Conservation (phyloP, 2,888 invertebrate species). For the Pristionchus mayeri region DNA sequence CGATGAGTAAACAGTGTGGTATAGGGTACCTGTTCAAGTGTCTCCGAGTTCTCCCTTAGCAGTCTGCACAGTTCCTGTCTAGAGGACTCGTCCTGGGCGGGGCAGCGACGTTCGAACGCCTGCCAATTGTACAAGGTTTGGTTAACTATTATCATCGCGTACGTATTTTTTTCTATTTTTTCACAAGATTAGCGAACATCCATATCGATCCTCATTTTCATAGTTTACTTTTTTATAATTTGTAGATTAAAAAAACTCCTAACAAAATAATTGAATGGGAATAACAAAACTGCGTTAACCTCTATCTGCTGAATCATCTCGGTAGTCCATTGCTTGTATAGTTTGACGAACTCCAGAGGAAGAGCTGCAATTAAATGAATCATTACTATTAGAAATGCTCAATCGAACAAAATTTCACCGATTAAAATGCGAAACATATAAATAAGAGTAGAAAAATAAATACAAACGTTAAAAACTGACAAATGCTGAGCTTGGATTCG, state of each 20-base stretch:
- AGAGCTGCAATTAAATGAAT: slow-evolving; percentile 52
- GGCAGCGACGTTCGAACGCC: slow-evolving; percentile 53
- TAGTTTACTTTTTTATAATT: too few species aligned
- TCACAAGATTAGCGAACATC: too few species aligned
- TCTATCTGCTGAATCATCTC: slow-evolving; percentile 56
- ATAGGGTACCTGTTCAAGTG: slow-evolving; percentile 58
- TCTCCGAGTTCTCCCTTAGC: slow-evolving; percentile 60
- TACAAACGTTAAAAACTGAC: background rate
- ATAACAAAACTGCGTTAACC: background rate
- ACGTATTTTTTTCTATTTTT: too few species aligned
- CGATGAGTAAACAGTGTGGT: background rate
- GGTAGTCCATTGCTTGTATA: slow-evolving; percentile 63
- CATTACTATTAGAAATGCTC: background rate
- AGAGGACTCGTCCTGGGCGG: slow-evolving; percentile 49
- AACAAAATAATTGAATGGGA: background rate
- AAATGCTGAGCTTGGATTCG: slow-evolving; percentile 68
- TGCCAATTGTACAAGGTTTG: background rate
- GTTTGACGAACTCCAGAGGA: slow-evolving; percentile 71
- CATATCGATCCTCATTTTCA: too few species aligned
- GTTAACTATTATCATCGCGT: background rate
- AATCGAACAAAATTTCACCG: background rate
- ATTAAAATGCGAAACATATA: background rate
- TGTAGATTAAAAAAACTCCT: too few species aligned
- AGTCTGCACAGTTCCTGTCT: slow-evolving; percentile 60
- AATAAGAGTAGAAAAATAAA: background rate